A percentile compares a stretch with the other conserved stretches of the same genome.
These are phyloP conservation scores for Acheta domesticus DNA, from an alignment of 2,888 invertebrate species.

Conservation along the genomic window DNA sequence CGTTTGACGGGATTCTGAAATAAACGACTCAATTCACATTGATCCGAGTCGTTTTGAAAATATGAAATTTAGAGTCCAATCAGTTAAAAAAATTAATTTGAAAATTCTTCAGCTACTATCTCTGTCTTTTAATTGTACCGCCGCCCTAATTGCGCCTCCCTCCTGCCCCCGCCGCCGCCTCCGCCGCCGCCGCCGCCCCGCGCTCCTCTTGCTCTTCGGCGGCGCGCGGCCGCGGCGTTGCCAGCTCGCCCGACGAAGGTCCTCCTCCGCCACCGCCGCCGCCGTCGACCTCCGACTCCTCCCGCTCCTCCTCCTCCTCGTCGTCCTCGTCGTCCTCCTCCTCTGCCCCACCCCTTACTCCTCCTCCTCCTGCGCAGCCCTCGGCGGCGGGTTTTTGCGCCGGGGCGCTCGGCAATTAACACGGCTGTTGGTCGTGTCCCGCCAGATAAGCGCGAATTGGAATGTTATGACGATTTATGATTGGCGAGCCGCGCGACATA, in stretches of 20 bases:
- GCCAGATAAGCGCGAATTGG: too few relatives aligned
- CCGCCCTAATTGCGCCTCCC: conserved; percentile 4
- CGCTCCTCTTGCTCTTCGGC: not conserved
- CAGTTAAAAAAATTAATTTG: too few relatives aligned
- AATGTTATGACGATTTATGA: too few relatives aligned
- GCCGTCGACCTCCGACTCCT: not conserved
- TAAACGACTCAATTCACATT: too few relatives aligned
- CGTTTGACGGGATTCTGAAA: too few relatives aligned
- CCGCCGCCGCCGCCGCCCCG: not conserved
- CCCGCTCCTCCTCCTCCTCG: not conserved
- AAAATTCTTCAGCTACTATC: too few relatives aligned
- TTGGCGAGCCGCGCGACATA: too few relatives aligned
- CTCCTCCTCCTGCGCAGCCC: not conserved
- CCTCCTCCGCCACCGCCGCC: conserved; percentile 18
- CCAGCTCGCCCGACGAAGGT: not conserved
- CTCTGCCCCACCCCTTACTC: not conserved
- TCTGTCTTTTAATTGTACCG: not conserved
- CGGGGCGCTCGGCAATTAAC: too few relatives aligned
- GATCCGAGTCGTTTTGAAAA: too few relatives aligned
- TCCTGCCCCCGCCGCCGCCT: not conserved
- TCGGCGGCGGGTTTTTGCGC: conserved; percentile 25
- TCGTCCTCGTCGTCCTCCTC: not conserved
- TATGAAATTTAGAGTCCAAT: too few relatives aligned
- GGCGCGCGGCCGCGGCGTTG: conserved; percentile 21
- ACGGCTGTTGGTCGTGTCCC: too few relatives aligned